These are phyloP conservation scores for Coryphaenoides rupestris DNA, from an alignment of 2,113 vertebrate species.

Conservation along the genomic window DNA sequence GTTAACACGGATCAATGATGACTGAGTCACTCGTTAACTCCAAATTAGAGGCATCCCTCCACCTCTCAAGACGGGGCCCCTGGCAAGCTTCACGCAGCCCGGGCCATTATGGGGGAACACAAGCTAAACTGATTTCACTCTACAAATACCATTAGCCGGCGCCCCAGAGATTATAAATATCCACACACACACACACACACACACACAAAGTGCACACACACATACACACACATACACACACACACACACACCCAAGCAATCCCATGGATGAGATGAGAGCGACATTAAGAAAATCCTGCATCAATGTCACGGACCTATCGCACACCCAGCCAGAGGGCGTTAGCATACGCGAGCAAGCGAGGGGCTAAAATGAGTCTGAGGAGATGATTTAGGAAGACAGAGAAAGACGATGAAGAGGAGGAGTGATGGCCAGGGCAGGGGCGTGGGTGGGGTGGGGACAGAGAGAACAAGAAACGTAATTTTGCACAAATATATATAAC, in stretches of 20 bases:
- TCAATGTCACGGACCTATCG: constrained; percentile 54
- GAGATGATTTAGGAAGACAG: constrained; percentile 36
- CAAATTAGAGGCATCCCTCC: constrained; percentile 70
- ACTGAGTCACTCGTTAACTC: constrained; percentile 66
- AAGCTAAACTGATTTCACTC: constrained; percentile 61
- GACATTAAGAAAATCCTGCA: constrained; percentile 56
- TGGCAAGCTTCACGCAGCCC: constrained; percentile 57
- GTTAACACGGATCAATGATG: constrained; percentile 48
- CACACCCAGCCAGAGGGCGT: constrained; percentile 47
- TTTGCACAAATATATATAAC: no score
- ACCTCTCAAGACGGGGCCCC: constrained; percentile 53
- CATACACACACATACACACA: constrained; percentile 43
- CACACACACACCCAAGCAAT: constrained; percentile 31
- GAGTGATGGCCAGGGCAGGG: constrained; percentile 1
- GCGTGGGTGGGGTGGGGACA: not conserved
- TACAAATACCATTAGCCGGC: constrained; percentile 67
- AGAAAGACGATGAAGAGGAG: constrained; percentile 18
- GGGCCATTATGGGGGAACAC: constrained; percentile 63
- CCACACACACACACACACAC: constrained; percentile 18
- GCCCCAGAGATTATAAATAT: constrained; percentile 69
- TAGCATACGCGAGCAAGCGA: constrained; percentile 24
- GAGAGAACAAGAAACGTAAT: no score
- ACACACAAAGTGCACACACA: no score
- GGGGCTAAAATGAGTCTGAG: constrained; percentile 31
- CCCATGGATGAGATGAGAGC: constrained; percentile 46